A percentile compares a stretch with the other conserved stretches of the same genome.
phyloP scores from a whole-genome alignment of 2,113 vertebrate genomes.

The Sarotherodon lohbergeri region DNA sequence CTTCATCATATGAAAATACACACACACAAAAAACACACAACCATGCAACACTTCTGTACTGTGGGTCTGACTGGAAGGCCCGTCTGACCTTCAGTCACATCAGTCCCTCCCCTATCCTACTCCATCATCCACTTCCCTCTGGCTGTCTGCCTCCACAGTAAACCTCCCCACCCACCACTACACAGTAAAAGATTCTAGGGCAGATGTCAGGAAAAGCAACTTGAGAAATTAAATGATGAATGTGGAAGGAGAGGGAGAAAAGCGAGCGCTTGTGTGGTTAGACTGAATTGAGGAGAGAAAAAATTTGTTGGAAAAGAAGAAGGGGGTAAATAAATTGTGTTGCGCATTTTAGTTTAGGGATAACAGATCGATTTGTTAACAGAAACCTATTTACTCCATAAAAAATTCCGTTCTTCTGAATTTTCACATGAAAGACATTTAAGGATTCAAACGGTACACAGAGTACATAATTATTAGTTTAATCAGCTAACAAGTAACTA shows the following conservation, averaged over 20 bases:
- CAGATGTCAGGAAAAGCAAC: slow-evolving; percentile 38
- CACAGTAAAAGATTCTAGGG: background rate
- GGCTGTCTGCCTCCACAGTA: slow-evolving; percentile 27
- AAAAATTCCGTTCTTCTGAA: background rate
- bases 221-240: slow-evolving; percentile 13
- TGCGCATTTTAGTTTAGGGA: background rate
- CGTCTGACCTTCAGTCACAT: slow-evolving; percentile 66
- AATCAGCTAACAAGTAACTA: background rate
- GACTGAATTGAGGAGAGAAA: background rate
- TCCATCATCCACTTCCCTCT: slow-evolving; percentile 41
- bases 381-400: background rate
- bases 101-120: slow-evolving; percentile 19
- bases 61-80: slow-evolving; percentile 39
- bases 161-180: slow-evolving; percentile 5
- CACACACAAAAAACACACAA: background rate
- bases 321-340: background rate
- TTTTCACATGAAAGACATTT: background rate
- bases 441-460: background rate
- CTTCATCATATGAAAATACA: background rate
- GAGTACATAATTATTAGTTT: background rate
- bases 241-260: background rate
- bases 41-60: slow-evolving; percentile 20
- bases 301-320: background rate
- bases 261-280: background rate
- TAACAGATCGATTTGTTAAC: background rate